phyloP scores from a whole-genome alignment of 2,888 invertebrate species.

The Drosophila pseudotalamancana region DNA sequence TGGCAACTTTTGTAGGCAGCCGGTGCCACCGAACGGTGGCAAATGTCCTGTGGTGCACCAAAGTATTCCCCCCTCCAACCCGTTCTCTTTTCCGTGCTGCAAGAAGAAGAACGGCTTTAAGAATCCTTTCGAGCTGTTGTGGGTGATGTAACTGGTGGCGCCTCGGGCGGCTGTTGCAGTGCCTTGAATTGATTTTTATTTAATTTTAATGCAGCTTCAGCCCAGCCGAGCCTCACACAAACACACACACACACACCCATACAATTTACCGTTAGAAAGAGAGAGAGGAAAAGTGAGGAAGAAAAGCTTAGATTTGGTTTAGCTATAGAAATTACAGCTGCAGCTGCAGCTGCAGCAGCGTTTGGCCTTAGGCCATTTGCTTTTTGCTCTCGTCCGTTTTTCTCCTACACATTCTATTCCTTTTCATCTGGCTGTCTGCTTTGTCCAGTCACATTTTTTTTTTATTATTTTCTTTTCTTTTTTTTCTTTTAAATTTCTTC shows the following conservation, averaged over 20 bases:
- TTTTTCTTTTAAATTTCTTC: no score
- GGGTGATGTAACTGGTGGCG: constrained; percentile 42
- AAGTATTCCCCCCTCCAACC: background rate
- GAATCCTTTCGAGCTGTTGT: background rate
- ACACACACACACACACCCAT: background rate
- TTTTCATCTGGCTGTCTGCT: no score
- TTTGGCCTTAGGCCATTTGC: constrained; percentile 12
- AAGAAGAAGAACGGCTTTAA: constrained; percentile 5
- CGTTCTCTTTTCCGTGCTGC: no score
- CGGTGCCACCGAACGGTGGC: constrained; percentile 38
- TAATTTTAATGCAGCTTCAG: constrained; percentile 25
- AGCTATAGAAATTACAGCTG: constrained; percentile 19
- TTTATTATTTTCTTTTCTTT: background rate
- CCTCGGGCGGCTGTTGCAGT: constrained; percentile 6
- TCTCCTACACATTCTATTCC: no score
- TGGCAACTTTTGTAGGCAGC: constrained; percentile 51
- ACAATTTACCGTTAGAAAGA: background rate
- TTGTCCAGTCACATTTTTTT: background rate
- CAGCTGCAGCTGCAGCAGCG: no score
- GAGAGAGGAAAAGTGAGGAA: background rate
- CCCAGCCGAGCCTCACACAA: background rate
- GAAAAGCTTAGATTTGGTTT: constrained; percentile 23
- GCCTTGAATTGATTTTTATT: constrained; percentile 38
- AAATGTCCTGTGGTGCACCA: constrained; percentile 59
- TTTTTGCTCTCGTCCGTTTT: constrained; percentile 3